A percentile compares a stretch with the other conserved stretches of the same genome.
Conservation (phyloP, 2,113 vertebrate genomes). For the Serranochromis macrocephalus region DNA sequence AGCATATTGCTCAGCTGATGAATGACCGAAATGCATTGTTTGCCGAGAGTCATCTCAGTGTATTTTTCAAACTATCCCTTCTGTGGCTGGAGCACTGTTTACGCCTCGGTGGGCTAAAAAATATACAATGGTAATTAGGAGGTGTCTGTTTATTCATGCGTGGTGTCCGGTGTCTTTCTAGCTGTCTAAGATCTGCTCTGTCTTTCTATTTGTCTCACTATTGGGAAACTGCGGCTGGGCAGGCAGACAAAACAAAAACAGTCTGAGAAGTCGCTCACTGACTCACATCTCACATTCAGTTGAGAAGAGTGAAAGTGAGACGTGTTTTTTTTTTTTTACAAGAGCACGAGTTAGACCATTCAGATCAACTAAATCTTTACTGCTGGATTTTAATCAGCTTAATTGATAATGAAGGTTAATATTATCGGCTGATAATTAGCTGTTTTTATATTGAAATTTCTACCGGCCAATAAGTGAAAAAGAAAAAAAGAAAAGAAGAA, state of each 20-base stretch:
- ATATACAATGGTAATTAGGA: constrained; percentile 6
- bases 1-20: constrained; percentile 49
- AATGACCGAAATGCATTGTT: constrained; percentile 33
- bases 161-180: neutral
- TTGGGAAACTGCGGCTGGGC: neutral
- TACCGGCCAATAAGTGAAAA: neutral
- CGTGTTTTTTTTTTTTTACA: accelerated
- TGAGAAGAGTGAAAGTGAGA: neutral
- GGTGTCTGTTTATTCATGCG: constrained; percentile 9
- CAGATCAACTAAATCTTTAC: neutral
- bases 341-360: neutral
- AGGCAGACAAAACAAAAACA: constrained; percentile 10
- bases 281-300: neutral
- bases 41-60: constrained; percentile 3
- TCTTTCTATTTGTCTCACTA: constrained; percentile 13
- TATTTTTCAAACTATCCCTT: neutral
- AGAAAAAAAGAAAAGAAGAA: neutral
- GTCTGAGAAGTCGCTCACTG: neutral
- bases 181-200: neutral
- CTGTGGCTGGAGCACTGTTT: neutral
- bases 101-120: neutral
- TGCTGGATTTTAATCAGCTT: neutral
- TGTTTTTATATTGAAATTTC: neutral
- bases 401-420: neutral
- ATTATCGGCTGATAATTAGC: neutral